Conservation (phyloP, 23 tunicate species). For the Oikopleura dioica region DNA sequence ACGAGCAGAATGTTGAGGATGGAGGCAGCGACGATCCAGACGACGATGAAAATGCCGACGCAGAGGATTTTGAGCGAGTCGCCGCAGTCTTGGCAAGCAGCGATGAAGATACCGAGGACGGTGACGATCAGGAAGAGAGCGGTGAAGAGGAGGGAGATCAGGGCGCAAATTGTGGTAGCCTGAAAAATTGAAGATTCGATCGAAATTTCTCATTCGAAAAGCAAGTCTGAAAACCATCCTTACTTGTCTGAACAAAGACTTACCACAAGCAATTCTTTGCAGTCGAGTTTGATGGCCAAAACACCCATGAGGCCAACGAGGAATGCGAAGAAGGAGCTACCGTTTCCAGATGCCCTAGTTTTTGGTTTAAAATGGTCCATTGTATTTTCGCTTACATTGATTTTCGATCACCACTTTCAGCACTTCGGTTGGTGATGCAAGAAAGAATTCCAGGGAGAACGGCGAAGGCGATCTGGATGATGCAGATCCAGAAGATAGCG, state of each 20-base stretch:
- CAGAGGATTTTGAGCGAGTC: background rate
- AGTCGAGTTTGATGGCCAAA: background rate
- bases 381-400: background rate
- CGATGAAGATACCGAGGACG: background rate
- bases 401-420: background rate
- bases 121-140: background rate
- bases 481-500: background rate
- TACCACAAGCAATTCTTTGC: background rate
- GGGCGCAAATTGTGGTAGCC: background rate
- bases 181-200: too few species aligned
- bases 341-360: background rate
- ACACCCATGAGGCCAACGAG: background rate
- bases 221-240: too few species aligned
- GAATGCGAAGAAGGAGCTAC: background rate
- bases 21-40: constrained; percentile 1
- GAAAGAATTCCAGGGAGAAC: background rate
- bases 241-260: too few species aligned
- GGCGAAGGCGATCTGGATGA: background rate
- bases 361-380: background rate
- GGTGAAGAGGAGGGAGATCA: background rate
- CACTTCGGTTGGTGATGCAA: background rate
- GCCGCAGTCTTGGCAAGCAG: background rate
- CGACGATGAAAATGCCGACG: background rate
- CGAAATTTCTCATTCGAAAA: too few species aligned
- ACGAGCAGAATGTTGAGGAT: constrained; percentile 1